These are phyloP conservation scores for Anthoptus insignis DNA, from an alignment of 2,888 invertebrate species.

Conservation along the genomic window DNA sequence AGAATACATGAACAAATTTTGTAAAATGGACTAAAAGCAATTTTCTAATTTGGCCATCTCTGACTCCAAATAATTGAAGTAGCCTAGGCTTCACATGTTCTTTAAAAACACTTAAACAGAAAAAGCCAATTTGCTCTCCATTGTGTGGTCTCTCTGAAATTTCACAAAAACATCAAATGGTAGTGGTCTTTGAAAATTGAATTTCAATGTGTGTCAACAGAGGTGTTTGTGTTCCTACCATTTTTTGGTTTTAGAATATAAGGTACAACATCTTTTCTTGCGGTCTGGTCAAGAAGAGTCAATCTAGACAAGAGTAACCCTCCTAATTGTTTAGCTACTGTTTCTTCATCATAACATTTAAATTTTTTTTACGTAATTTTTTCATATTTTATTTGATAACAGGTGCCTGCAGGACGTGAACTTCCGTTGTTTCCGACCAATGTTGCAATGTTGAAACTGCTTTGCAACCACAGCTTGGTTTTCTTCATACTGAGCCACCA, in stretches of 20 bases:
- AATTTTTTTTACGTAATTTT: too few species aligned
- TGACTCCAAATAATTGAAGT: conserved; percentile 93
- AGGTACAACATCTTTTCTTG: conserved; percentile 91
- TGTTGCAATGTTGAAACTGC: too few species aligned
- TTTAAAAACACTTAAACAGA: conserved; percentile 90
- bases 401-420: too few species aligned
- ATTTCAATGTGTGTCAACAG: too few species aligned
- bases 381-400: too few species aligned
- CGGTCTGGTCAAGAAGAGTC: conserved; percentile 94
- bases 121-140: conserved; percentile 87
- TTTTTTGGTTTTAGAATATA: conserved; percentile 90
- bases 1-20: conserved; percentile 91
- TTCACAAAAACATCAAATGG: conserved; percentile 17
- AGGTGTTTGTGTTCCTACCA: conserved; percentile 76
- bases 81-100: conserved; percentile 92
- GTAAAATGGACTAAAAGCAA: conserved; percentile 93
- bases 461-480: too few species aligned
- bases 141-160: conserved; percentile 72
- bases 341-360: conserved; percentile 91
- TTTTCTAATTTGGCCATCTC: conserved; percentile 93
- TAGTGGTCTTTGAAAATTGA: neutral
- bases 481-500: too few species aligned
- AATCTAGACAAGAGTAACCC: conserved; percentile 93
- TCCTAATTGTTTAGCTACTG: conserved; percentile 94
- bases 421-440: too few species aligned